Evolutionary conservation across 2,888 invertebrate species (phyloP).

Genomic region (Synergus japonicus): DNA sequence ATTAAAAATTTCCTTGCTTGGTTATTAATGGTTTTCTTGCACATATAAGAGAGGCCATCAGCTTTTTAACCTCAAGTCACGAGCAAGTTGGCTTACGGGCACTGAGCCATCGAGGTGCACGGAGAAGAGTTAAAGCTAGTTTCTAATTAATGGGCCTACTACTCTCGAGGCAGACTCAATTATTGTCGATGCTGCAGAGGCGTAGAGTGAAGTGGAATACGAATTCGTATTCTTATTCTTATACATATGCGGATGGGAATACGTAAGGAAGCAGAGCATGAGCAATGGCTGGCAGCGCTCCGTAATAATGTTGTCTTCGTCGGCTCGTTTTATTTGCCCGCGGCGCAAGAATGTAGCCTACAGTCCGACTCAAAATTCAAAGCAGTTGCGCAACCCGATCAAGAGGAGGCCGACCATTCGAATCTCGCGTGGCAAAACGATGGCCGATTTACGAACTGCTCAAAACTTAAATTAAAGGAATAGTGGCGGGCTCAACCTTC

Average conservation of each 20-base stretch:
- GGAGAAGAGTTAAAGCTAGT: slow-evolving; percentile 59
- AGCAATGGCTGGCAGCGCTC: slow-evolving; percentile 76
- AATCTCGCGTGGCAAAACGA: slow-evolving; percentile 48
- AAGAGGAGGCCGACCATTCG: slow-evolving; percentile 51
- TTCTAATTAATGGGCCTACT: slow-evolving; percentile 68
- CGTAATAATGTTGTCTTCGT: slow-evolving; percentile 77
- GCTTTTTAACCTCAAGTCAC: slow-evolving; percentile 37
- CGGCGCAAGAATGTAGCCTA: slow-evolving; percentile 76
- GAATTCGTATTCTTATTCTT: slow-evolving; percentile 59
- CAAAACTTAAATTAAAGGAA: not conserved
- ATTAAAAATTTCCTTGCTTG: not conserved
- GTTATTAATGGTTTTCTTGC: slow-evolving; percentile 40
- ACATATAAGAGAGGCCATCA: slow-evolving; percentile 33
- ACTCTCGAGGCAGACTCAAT: slow-evolving; percentile 67
- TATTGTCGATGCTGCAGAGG: slow-evolving; percentile 67
- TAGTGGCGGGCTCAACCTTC: not conserved
- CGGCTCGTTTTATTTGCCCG: slow-evolving; percentile 75
- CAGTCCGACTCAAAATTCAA: slow-evolving; percentile 76
- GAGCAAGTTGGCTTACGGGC: slow-evolving; percentile 41
- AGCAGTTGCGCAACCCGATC: slow-evolving; percentile 72
- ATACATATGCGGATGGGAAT: slow-evolving; percentile 63
- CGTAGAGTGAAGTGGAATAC: slow-evolving; percentile 62
- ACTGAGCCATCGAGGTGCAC: slow-evolving; percentile 40
- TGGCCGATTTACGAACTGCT: slow-evolving; percentile 46
- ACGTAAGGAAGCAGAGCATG: slow-evolving; percentile 75